A percentile compares a stretch with the other conserved stretches of the same genome.
Evolutionary conservation across 2,888 invertebrate genomes (phyloP).

Genomic region (Myathropa florea): DNA sequence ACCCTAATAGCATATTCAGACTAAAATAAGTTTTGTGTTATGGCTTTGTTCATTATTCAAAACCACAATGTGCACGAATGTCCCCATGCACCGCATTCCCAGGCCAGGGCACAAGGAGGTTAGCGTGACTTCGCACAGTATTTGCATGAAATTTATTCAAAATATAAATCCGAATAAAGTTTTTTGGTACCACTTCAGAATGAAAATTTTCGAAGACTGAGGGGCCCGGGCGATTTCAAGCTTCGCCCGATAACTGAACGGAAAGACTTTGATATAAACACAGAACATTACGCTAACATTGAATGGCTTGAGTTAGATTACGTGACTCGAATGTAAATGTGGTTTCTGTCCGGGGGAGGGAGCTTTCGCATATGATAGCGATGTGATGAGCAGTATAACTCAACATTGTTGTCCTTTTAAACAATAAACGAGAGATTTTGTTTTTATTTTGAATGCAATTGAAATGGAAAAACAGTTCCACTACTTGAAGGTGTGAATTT

Average conservation of each 20-base stretch:
- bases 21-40: slow-evolving; percentile 16
- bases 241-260: not conserved
- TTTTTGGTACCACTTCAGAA: not conserved
- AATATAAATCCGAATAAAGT: not conserved
- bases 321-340: not conserved
- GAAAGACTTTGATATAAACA: not conserved
- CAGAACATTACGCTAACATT: not conserved
- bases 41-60: slow-evolving; percentile 5
- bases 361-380: not conserved
- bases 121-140: slow-evolving; percentile 24
- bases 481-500: too few species aligned
- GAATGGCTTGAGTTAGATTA: not conserved
- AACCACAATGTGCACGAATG: slow-evolving; percentile 11
- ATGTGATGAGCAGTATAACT: not conserved
- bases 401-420: not conserved
- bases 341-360: not conserved
- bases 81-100: not conserved
- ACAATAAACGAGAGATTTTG: not conserved
- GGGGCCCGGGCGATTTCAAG: not conserved
- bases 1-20: slow-evolving; percentile 6
- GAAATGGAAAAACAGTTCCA: too few species aligned
- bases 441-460: not conserved
- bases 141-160: slow-evolving; percentile 8
- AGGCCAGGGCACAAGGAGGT: not conserved
- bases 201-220: not conserved